Evolutionary conservation across 1,140 invertebrate species (phyloP).

Genomic region (Bactericera cockerelli): DNA sequence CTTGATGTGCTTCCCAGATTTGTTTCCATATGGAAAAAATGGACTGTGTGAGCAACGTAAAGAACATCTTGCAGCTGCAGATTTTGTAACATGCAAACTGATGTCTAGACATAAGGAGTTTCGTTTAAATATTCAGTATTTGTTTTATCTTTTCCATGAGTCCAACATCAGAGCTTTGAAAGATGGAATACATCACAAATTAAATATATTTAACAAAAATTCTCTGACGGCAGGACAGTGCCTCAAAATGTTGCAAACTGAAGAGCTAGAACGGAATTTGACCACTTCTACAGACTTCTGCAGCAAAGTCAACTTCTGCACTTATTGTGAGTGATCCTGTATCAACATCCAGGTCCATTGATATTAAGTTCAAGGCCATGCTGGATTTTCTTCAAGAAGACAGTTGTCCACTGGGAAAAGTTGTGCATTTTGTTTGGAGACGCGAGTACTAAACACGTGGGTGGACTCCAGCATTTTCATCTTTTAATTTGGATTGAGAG

Average conservation of each 20-base stretch:
- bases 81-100: too few relatives aligned
- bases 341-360: slow-evolving; percentile 22
- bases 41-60: slow-evolving; percentile 21
- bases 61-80: slow-evolving; percentile 19
- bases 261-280: too few relatives aligned
- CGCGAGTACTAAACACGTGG: slow-evolving; percentile 20
- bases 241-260: slow-evolving; percentile 20
- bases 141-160: slow-evolving; percentile 24
- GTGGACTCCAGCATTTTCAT: slow-evolving; percentile 20
- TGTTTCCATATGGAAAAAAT: slow-evolving; percentile 20
- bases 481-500: slow-evolving; percentile 19
- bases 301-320: slow-evolving; percentile 18
- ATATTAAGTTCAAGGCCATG: slow-evolving; percentile 22
- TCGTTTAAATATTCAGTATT: slow-evolving; percentile 23
- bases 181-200: slow-evolving; percentile 25
- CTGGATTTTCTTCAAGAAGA: slow-evolving; percentile 20
- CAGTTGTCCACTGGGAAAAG: slow-evolving; percentile 20
- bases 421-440: slow-evolving; percentile 20
- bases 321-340: slow-evolving; percentile 22
- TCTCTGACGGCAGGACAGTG: slow-evolving; percentile 22
- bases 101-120: slow-evolving; percentile 23
- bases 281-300: slow-evolving; percentile 19
- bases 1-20: too few relatives aligned
- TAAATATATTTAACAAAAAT: too few relatives aligned
- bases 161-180: slow-evolving; percentile 23